Evolutionary conservation across 2,888 invertebrate genomes (phyloP).

Genomic region (Pachymerium ferrugineum): DNA sequence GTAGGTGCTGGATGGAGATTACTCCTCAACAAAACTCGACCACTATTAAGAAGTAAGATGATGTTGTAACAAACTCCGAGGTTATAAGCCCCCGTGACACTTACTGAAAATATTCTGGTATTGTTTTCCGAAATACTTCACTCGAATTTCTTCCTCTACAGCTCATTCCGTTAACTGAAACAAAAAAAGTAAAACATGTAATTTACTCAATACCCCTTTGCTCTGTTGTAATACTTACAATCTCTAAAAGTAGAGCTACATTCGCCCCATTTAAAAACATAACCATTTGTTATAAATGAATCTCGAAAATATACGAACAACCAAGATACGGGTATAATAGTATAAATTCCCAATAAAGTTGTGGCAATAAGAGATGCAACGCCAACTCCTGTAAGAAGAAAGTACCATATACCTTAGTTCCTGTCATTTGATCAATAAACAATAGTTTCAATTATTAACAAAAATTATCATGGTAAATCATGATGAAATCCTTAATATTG

Average conservation of each 20-base stretch:
- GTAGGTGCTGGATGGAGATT: constrained; percentile 14
- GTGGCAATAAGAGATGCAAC: constrained; percentile 72
- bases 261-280: constrained; percentile 74
- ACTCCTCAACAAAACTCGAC: constrained; percentile 69
- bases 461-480: too few species aligned
- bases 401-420: neutral
- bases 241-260: constrained; percentile 46
- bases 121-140: constrained; percentile 49
- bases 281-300: constrained; percentile 68
- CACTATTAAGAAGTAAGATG: constrained; percentile 53
- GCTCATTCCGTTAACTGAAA: constrained; percentile 4
- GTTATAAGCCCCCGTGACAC: constrained; percentile 14
- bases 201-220: neutral
- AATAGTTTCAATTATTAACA: too few species aligned
- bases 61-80: neutral
- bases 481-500: too few species aligned
- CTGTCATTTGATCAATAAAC: neutral
- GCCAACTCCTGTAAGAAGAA: constrained; percentile 62
- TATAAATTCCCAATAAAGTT: constrained; percentile 76
- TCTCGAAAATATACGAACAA: constrained; percentile 80
- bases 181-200: too few species aligned
- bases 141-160: neutral
- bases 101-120: constrained; percentile 64
- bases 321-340: constrained; percentile 84
- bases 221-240: constrained; percentile 25